Evolutionary conservation across 2,113 vertebrate genomes (phyloP).

Genomic region (Nannospalax galili): DNA sequence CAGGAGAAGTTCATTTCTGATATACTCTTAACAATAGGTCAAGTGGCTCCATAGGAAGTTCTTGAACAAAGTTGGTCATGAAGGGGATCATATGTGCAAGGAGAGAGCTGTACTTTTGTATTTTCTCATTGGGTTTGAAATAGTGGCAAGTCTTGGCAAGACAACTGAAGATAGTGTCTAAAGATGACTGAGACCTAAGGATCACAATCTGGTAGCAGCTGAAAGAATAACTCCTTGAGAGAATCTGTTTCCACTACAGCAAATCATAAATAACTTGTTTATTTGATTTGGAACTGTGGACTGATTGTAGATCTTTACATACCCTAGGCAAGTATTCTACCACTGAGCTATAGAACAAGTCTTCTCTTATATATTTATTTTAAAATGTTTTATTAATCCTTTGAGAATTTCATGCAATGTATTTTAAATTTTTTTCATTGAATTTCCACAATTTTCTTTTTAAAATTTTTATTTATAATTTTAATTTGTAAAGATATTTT

Average conservation of each 20-base stretch:
- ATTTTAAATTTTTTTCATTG: no score
- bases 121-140: background rate
- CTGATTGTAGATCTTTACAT: background rate
- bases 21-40: background rate
- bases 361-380: background rate
- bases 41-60: background rate
- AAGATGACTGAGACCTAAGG: background rate
- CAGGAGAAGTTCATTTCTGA: background rate
- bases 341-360: background rate
- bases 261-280: background rate
- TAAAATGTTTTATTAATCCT: background rate
- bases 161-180: background rate
- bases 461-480: no score
- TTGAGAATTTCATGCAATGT: no score
- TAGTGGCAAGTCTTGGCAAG: background rate
- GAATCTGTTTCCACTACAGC: background rate
- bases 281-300: background rate
- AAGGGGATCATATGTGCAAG: background rate
- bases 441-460: no score
- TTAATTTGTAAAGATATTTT: no score
- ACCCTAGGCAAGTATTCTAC: background rate
- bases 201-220: background rate
- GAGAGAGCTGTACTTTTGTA: background rate
- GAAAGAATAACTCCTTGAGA: background rate
- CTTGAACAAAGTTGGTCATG: background rate